Evolutionary conservation across 2,797 vertebrate species (phyloP).

Genomic region (Enteromius treurensis): DNA sequence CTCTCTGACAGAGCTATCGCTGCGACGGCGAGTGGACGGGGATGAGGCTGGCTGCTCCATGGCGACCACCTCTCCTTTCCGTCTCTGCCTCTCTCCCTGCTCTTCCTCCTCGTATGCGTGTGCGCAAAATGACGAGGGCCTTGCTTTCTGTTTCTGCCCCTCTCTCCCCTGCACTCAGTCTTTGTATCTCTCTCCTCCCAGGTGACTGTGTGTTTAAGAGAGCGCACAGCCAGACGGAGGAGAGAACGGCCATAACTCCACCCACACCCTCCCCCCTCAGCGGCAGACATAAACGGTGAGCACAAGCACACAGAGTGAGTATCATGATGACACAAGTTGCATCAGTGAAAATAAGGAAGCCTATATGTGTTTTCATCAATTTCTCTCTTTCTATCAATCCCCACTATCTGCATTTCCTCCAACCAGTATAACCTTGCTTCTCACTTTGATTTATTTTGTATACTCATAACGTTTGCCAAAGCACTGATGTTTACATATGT

Average conservation of each 20-base stretch:
- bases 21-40: slow-evolving; percentile 76
- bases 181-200: slow-evolving; percentile 51
- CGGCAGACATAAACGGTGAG: slow-evolving; percentile 37
- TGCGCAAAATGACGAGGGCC: slow-evolving; percentile 52
- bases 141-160: slow-evolving; percentile 43
- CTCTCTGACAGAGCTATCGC: slow-evolving; percentile 81
- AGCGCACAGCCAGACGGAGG: slow-evolving; percentile 63
- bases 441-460: slow-evolving; percentile 8
- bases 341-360: slow-evolving; percentile 52
- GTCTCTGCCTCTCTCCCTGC: slow-evolving; percentile 49
- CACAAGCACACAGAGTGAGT: slow-evolving; percentile 29
- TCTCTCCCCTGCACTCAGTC: slow-evolving; percentile 36
- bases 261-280: slow-evolving; percentile 60
- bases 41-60: slow-evolving; percentile 78
- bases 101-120: slow-evolving; percentile 43
- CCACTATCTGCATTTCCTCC: slow-evolving; percentile 6
- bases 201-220: slow-evolving; percentile 66
- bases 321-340: slow-evolving; percentile 60
- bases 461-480: slow-evolving; percentile 34
- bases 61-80: slow-evolving; percentile 73
- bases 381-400: not conserved
- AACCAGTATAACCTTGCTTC: slow-evolving; percentile 14
- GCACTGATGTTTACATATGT: not conserved
- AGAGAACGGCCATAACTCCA: slow-evolving; percentile 57
- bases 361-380: slow-evolving; percentile 14